These are phyloP conservation scores for Enteromius treurensis DNA, from an alignment of 2,797 vertebrate species.

Conservation along the genomic window DNA sequence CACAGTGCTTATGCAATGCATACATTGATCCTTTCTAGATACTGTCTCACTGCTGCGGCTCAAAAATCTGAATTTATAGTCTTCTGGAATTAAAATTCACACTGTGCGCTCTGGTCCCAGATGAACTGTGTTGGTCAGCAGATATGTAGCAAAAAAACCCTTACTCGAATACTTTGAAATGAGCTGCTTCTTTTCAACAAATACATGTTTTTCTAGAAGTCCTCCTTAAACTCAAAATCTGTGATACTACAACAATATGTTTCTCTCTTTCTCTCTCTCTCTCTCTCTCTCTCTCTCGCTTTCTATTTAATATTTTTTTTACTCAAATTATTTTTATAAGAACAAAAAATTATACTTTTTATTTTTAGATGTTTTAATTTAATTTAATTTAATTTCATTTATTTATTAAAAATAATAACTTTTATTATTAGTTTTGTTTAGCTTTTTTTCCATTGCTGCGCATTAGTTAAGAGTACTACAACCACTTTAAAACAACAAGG, in stretches of 20 bases:
- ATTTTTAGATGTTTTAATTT: background rate
- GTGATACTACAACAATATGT: background rate
- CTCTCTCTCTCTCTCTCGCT: too few species aligned
- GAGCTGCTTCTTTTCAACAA: constrained; percentile 5
- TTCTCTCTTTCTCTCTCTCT: background rate
- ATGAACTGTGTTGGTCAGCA: constrained; percentile 32
- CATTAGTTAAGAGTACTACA: background rate
- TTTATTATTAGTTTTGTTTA: too few species aligned
- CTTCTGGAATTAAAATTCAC: constrained; percentile 35
- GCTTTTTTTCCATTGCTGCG: background rate
- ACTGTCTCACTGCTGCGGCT: constrained; percentile 4
- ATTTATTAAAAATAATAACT: too few species aligned
- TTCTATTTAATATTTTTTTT: too few species aligned
- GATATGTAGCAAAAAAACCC: constrained; percentile 13
- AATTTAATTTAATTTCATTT: too few species aligned
- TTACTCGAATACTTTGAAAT: constrained; percentile 29
- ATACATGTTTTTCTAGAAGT: background rate
- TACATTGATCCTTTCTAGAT: constrained; percentile 18
- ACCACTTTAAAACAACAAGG: background rate
- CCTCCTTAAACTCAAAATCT: background rate
- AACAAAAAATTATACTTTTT: background rate
- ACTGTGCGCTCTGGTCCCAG: constrained; percentile 20
- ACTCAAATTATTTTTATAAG: too few species aligned
- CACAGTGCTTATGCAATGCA: background rate
- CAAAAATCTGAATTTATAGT: constrained; percentile 27